phyloP scores from a whole-genome alignment of 2,797 vertebrate species.

The Danio choprae region DNA sequence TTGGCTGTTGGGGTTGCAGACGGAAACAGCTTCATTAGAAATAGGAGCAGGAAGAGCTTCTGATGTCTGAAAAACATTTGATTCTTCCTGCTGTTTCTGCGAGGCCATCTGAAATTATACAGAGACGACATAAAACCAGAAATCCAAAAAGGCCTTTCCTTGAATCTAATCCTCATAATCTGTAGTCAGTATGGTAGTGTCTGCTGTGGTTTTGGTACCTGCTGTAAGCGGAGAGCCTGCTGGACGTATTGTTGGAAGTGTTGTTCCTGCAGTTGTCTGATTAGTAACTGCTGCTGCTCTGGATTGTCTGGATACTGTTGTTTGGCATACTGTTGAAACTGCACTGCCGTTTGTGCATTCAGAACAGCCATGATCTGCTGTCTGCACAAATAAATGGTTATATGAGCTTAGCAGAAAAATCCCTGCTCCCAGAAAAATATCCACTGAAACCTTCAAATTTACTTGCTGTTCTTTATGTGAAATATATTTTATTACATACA shows the following conservation, averaged over 20 bases:
- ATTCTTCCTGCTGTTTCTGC: constrained; percentile 87
- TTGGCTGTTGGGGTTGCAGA: constrained; percentile 62
- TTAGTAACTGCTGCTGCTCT: constrained; percentile 94
- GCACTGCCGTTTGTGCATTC: constrained; percentile 93
- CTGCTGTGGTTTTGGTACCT: constrained; percentile 88
- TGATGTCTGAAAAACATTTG: constrained; percentile 63
- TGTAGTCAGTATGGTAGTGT: neutral
- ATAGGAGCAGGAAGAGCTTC: neutral
- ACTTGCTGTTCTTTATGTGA: too few relatives aligned
- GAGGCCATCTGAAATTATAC: constrained; percentile 82
- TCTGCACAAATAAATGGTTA: constrained; percentile 68
- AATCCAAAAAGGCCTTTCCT: neutral
- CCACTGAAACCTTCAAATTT: too few relatives aligned
- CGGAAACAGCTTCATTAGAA: constrained; percentile 27
- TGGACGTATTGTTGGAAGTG: constrained; percentile 98
- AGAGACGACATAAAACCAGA: neutral
- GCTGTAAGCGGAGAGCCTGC: constrained; percentile 95
- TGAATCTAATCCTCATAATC: neutral
- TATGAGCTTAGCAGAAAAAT: too few relatives aligned
- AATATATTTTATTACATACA: too few relatives aligned
- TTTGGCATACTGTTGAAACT: constrained; percentile 96
- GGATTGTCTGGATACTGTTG: constrained; percentile 93
- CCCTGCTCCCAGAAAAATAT: too few relatives aligned
- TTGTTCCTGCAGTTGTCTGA: constrained; percentile 95
- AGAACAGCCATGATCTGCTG: constrained; percentile 97